These are phyloP conservation scores for Montipora sp. DNA, from an alignment of 64 coral and sea anemone species.

Conservation along the genomic window DNA sequence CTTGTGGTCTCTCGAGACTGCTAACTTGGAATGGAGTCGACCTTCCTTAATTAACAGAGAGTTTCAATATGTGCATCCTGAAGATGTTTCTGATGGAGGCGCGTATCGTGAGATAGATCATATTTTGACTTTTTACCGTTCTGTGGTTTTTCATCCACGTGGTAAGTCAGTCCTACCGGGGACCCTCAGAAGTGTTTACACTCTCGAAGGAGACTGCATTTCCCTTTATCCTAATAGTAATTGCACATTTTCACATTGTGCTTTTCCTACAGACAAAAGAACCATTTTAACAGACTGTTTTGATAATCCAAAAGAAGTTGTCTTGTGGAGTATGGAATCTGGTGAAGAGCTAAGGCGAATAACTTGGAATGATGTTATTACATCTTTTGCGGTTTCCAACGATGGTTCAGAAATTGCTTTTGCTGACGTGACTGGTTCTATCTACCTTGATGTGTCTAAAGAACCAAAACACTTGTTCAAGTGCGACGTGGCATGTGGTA, in stretches of 20 bases:
- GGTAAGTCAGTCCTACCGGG: constrained; percentile 3
- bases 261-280: not conserved
- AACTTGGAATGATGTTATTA: not conserved
- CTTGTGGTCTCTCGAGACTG: constrained; percentile 25
- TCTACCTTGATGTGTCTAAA: not conserved
- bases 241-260: not conserved
- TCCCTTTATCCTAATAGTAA: not conserved
- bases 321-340: constrained; percentile 8
- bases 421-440: not conserved
- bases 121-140: constrained; percentile 2
- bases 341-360: not conserved
- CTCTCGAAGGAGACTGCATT: not conserved
- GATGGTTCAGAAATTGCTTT: not conserved
- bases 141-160: not conserved
- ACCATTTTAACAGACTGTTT: not conserved
- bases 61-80: not conserved
- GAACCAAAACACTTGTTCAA: too few species aligned
- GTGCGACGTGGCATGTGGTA: not conserved
- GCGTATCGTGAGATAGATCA: not conserved
- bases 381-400: not conserved
- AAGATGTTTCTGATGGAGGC: too few species aligned
- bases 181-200: not conserved
- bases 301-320: not conserved
- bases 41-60: not conserved
- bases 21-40: not conserved